Percentiles rank a stretch among this genome's conserved stretches.
phyloP scores from a whole-genome alignment of 2,113 vertebrate species.

The Chinchilla lanigera region DNA sequence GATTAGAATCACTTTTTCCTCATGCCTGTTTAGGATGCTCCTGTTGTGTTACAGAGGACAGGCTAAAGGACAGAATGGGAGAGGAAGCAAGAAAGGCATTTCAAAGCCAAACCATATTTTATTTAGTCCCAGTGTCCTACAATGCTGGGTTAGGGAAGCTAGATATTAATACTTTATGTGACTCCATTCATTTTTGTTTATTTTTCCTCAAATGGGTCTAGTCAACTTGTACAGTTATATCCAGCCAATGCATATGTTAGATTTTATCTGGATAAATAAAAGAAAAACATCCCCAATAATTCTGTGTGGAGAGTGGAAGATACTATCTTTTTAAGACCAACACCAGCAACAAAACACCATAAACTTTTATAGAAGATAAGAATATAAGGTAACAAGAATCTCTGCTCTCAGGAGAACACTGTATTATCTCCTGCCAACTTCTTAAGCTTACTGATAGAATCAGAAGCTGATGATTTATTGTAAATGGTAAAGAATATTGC shows the following conservation, averaged over 20 bases:
- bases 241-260: constrained; percentile 55
- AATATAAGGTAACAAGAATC: constrained; percentile 66
- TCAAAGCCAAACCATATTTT: constrained; percentile 46
- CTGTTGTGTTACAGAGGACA: constrained; percentile 9
- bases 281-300: constrained; percentile 76
- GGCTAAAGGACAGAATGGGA: not conserved
- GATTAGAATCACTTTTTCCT: constrained; percentile 48
- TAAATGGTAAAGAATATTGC: constrained; percentile 57
- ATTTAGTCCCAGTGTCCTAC: constrained; percentile 59
- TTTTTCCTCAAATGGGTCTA: constrained; percentile 40
- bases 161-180: constrained; percentile 65
- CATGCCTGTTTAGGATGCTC: not conserved
- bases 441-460: constrained; percentile 65
- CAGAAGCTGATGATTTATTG: constrained; percentile 72
- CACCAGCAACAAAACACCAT: constrained; percentile 48
- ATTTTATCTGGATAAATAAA: constrained; percentile 81
- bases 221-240: constrained; percentile 68
- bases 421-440: constrained; percentile 36
- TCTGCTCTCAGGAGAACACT: constrained; percentile 61
- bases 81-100: not conserved
- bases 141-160: not conserved
- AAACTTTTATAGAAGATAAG: constrained; percentile 74
- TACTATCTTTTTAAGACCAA: constrained; percentile 66
- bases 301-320: constrained; percentile 65
- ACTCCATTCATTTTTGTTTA: constrained; percentile 76